Evolutionary conservation across 2,113 vertebrate species (phyloP), one percentile per base, ranked within the genome.

Genomic region (Solea senegalensis): DNA sequence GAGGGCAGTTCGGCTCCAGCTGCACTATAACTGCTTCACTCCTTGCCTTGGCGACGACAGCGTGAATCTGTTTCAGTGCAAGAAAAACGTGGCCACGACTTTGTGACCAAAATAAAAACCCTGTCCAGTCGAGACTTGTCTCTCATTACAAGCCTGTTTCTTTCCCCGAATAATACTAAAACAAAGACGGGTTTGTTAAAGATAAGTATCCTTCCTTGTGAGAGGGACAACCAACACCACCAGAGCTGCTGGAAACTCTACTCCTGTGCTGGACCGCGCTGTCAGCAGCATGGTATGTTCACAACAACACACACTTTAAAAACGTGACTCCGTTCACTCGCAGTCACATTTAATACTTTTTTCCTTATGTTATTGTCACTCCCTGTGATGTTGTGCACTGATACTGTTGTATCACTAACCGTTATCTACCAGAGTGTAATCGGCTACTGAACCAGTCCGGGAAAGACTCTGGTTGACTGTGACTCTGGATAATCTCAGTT

Each of bases 281-380:
- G 80, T 78, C 78, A 83, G 71, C 82, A 81, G 71, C 82, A 81
- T 89, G 86, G 89, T 89, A 89, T 64, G 87, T 83, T 57, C 72
- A 64, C 81, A 74, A 40, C 52, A 71, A 16, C 43, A 9, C 52
- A 15, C 28, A 53, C 21, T 10, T 12, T 45, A 34, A 8, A 10
- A 9, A 45, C 45, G 9, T 14, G 4, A 14, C 12, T 12, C 4
- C 12, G 44, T 8, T 11, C 44, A 21, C 21, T 21, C 21, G 21
- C 21, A 21, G 43, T 8, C 9, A 46, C 3, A 46, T 12, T 46
- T 46, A 3, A 46, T 12, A 11, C 44, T 46, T 46, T 44, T 10
- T 46, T 46, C 13, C 2, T 46, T 11, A n/a, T 21, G 21, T 21
- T 21, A 21, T 21, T 21, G 21, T 21, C 21, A 21, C 21, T 21